A percentile compares a stretch with the other conserved stretches of the same genome.
Conservation (phyloP, 2,888 invertebrate species). For the Scaptomyza tumidula region DNA sequence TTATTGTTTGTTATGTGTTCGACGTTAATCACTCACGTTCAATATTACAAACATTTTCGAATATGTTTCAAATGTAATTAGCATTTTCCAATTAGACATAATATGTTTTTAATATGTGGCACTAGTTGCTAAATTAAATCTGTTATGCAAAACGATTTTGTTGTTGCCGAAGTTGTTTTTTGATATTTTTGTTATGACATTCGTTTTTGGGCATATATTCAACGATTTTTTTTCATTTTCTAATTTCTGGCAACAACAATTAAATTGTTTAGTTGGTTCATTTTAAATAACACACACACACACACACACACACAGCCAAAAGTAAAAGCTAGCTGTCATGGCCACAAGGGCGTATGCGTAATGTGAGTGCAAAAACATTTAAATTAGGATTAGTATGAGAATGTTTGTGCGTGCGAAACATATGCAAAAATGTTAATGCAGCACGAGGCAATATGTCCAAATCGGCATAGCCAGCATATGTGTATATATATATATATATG, state of each 20-base stretch:
- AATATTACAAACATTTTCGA: background rate
- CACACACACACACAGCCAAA: background rate
- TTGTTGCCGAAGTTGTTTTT: constrained; percentile 3
- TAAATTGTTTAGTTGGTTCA: constrained; percentile 56
- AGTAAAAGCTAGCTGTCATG: background rate
- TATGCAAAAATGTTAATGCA: constrained; percentile 62
- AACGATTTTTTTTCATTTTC: background rate
- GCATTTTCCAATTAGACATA: constrained; percentile 60
- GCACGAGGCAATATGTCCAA: constrained; percentile 16
- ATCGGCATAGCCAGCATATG: background rate
- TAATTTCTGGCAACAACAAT: constrained; percentile 56
- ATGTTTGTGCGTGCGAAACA: constrained; percentile 47
- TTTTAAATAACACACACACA: constrained; percentile 19
- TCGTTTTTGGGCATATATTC: constrained; percentile 21
- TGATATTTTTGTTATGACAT: constrained; percentile 16
- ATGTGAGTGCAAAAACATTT: constrained; percentile 56
- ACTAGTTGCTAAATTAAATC: constrained; percentile 63
- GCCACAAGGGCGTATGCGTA: constrained; percentile 34
- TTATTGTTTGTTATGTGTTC: too few relatives aligned
- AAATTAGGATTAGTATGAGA: constrained; percentile 73
- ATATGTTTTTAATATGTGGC: constrained; percentile 62
- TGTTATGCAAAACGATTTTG: constrained; percentile 59
- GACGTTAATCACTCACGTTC: background rate
- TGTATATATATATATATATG: background rate
- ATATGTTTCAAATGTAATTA: constrained; percentile 39